Evolutionary conservation across 92 coral and sea anemone species (phyloP), one percentile per base, ranked within the genome.

Genomic region (Zoanthus gigantus): DNA sequence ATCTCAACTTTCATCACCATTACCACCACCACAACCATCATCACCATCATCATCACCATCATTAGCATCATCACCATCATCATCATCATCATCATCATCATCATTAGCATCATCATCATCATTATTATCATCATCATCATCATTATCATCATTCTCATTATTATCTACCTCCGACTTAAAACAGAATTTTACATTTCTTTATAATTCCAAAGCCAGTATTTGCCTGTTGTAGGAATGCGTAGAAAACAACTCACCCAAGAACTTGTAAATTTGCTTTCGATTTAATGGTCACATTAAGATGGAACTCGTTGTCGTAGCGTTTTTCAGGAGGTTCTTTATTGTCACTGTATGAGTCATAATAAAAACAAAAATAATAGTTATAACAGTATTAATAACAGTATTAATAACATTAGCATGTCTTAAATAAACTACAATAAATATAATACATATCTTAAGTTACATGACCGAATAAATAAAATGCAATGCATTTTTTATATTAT

Each of bases 181-280:
- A 11, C 5, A 7, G 29, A 63, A 63, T 5, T 63, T 37, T 37
- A 37, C 69, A 63, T 14, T 11, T 14, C 29, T 7, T 16, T 63
- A 13, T 17, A 28, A 63, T 11, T 11, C 8, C 7, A 16, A 50
- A 50, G 0, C 9, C 56, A 50, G 12, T 7, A 50, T 63, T 63
- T 63, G 1, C 13, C 8, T 14, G 16, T 17, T 23, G 29, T 16
- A 8, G 0, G 23, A 32, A n/a, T 7, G n/a, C 14, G 6, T 9
- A 52, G 58, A 53, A 65, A 54, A 58, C 16, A 65, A 63, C 95
- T 77, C 88, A 95, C 98, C 96, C 94, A 34, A 88, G 52, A n/a
- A 96, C 63, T 88, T 95, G 92, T 63, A 96, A 60, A 69, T 96
- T 94, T 77, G 98, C 96, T 72, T 83, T 88, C 0, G 98, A 96